Conservation (phyloP, 2,113 vertebrate species). For the Gavialis gangeticus region DNA sequence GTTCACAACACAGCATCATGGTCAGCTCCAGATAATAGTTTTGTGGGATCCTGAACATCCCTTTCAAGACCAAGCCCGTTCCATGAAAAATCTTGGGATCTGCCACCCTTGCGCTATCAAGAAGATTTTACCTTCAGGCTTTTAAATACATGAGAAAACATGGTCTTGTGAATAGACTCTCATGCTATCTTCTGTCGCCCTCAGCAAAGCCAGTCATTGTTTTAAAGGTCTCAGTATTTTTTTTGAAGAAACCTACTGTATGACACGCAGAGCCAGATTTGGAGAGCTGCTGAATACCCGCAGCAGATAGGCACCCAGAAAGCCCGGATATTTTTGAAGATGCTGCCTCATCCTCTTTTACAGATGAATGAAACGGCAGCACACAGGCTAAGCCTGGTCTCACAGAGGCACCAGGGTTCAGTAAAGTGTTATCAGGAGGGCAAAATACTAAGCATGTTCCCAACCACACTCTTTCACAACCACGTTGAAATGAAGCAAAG, state of each 20-base stretch:
- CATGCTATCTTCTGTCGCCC: neutral
- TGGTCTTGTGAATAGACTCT: neutral
- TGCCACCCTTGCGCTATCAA: fast-evolving
- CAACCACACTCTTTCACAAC: neutral
- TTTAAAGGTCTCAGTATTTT: neutral
- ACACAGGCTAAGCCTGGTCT: neutral
- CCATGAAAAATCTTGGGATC: fast-evolving
- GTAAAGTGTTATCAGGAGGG: neutral
- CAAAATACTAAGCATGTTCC: neutral
- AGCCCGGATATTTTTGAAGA: neutral
- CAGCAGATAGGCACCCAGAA: neutral
- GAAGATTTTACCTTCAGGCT: neutral
- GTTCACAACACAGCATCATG: neutral
- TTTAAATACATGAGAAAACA: neutral
- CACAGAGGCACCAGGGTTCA: neutral
- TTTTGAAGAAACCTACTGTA: neutral
- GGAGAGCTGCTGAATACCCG: neutral
- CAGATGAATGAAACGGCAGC: too few relatives aligned
- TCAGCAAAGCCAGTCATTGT: neutral
- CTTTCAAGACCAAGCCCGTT: fast-evolving
- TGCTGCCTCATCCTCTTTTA: neutral
- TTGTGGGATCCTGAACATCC: neutral
- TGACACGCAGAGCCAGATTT: neutral
- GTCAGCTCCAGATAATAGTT: neutral
- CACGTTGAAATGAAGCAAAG: neutral